Conservation (phyloP, 2,888 invertebrate genomes). For the Hesperia comma region DNA sequence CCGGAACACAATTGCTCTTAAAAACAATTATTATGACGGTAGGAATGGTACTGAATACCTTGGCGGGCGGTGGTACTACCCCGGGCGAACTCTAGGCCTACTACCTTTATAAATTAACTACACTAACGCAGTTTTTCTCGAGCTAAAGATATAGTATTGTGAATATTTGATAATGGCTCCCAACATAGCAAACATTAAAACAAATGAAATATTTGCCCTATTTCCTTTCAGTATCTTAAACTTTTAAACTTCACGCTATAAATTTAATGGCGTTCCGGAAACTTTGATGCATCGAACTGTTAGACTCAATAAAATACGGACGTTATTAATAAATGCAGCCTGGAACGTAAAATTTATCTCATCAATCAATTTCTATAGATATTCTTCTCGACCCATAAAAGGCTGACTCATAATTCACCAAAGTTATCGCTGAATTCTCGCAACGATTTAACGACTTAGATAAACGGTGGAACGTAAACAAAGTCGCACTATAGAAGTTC, state of each 20-base stretch:
- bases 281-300: conserved; percentile 33
- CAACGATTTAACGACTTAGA: conserved; percentile 43
- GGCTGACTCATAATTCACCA: conserved; percentile 29
- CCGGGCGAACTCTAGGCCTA: too few species aligned
- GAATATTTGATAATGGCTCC: too few species aligned
- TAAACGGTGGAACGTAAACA: conserved; percentile 48
- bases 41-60: too few species aligned
- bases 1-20: too few species aligned
- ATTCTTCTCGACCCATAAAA: conserved; percentile 29
- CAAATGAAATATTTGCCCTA: conserved; percentile 1
- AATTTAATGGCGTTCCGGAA: conserved; percentile 10
- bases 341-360: conserved; percentile 33
- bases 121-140: too few species aligned
- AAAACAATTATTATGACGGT: too few species aligned
- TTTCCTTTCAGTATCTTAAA: conserved; percentile 3
- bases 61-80: too few species aligned
- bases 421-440: conserved; percentile 45
- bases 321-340: conserved; percentile 29
- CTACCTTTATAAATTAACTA: too few species aligned
- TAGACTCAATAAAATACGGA: conserved; percentile 30
- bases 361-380: conserved; percentile 34
- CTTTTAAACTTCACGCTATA: conserved; percentile 18
- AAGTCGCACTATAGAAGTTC: conserved; percentile 51
- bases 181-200: neutral
- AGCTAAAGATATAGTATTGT: too few species aligned